Percentiles rank a stretch among this genome's conserved stretches.
phyloP scores from a whole-genome alignment of 2,888 invertebrate species.

The Patella depressa region DNA sequence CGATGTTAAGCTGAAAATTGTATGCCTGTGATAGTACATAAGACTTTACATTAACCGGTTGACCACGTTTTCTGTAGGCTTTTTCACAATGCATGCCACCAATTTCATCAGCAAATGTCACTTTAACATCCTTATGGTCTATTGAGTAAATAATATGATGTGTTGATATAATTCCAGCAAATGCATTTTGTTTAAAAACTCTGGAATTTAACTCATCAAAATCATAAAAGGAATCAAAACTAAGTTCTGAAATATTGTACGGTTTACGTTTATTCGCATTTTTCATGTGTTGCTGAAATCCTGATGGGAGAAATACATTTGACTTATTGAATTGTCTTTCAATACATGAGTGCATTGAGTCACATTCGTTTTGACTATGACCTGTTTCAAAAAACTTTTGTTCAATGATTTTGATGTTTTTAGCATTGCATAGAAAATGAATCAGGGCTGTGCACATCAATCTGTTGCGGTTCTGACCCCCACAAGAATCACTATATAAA shows the following conservation, averaged over 20 bases:
- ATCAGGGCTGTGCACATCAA: background rate
- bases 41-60: background rate
- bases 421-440: background rate
- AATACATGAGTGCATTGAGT: conserved; percentile 1
- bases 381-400: conserved; percentile 1
- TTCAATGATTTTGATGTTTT: background rate
- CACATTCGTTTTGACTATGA: background rate
- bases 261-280: background rate
- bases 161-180: background rate
- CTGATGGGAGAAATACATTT: background rate
- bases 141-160: background rate
- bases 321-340: background rate
- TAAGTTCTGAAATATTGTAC: background rate
- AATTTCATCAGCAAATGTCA: background rate
- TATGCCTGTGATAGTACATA: background rate
- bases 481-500: conserved; percentile 4
- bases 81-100: background rate
- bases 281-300: background rate
- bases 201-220: background rate
- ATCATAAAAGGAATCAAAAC: background rate
- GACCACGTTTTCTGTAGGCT: background rate
- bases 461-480: background rate
- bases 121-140: background rate
- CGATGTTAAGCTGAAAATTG: background rate
- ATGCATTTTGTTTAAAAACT: background rate